Evolutionary conservation across 2,888 invertebrate genomes (phyloP).

Genomic region (Crocallis elinguaria): DNA sequence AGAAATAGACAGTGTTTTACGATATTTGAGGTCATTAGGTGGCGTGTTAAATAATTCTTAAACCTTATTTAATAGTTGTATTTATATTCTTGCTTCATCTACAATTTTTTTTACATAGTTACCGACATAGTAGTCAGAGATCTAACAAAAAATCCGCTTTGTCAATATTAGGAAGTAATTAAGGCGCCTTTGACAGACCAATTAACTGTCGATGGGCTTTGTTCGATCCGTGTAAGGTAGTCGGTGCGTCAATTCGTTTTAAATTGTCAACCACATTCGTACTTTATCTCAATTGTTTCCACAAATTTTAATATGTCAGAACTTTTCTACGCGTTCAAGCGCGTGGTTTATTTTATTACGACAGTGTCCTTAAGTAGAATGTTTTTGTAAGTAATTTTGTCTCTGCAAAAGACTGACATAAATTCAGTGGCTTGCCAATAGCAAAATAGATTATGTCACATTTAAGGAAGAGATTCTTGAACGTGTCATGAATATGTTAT

Average conservation of each 20-base stretch:
- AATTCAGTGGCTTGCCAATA: background rate
- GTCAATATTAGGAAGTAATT: conserved; percentile 82
- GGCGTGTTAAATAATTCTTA: no score
- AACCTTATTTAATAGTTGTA: no score
- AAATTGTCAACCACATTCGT: background rate
- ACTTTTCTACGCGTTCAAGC: background rate
- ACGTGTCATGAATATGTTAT: no score
- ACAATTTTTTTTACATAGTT: conserved; percentile 44
- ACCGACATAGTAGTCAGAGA: conserved; percentile 53
- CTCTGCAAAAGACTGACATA: conserved; percentile 1
- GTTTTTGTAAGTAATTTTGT: background rate
- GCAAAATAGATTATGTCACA: background rate
- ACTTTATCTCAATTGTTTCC: conserved; percentile 1
- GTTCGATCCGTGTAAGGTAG: conserved; percentile 38
- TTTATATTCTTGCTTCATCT: background rate
- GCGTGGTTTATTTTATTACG: background rate
- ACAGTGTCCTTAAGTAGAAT: background rate
- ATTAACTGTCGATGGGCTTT: conserved; percentile 64
- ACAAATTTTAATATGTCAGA: background rate
- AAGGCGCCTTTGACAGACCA: conserved; percentile 66
- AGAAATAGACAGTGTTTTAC: no score
- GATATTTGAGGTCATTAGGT: no score
- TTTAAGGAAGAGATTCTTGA: no score
- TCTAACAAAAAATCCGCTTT: conserved; percentile 63
- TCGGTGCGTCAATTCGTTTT: conserved; percentile 53